phyloP scores from a whole-genome alignment of 2,888 invertebrate species.

The Parnassius mnemosyne region DNA sequence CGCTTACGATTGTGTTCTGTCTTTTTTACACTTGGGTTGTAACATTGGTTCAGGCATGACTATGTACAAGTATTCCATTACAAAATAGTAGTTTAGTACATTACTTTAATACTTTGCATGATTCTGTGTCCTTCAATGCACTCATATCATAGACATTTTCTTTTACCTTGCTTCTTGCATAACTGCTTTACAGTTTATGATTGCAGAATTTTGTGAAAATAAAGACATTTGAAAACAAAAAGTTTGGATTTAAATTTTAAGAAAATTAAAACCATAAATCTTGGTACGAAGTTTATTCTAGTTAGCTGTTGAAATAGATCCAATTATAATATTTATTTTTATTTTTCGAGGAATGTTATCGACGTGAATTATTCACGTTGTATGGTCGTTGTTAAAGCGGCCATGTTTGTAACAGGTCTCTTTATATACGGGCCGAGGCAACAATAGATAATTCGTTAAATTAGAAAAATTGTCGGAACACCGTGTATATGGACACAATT shows the following conservation, averaged over 20 bases:
- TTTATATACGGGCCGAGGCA: slow-evolving; percentile 25
- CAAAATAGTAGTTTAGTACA: slow-evolving; percentile 14
- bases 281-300: slow-evolving; percentile 43
- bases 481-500: background rate
- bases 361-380: slow-evolving; percentile 54
- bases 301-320: slow-evolving; percentile 43
- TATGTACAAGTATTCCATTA: slow-evolving; percentile 5
- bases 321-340: slow-evolving; percentile 46
- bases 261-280: slow-evolving; percentile 39
- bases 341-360: slow-evolving; percentile 68
- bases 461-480: too few relatives aligned
- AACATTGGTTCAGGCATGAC: slow-evolving; percentile 8
- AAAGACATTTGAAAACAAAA: slow-evolving; percentile 26
- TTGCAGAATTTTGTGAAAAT: slow-evolving; percentile 61
- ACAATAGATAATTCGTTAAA: background rate
- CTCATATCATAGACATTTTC: slow-evolving; percentile 68
- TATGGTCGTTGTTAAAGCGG: slow-evolving; percentile 43
- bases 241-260: slow-evolving; percentile 26
- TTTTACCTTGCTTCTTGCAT: slow-evolving; percentile 61
- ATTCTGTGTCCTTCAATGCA: slow-evolving; percentile 73
- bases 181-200: slow-evolving; percentile 55
- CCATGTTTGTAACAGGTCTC: slow-evolving; percentile 46
- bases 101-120: slow-evolving; percentile 53
- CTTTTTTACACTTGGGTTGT: slow-evolving; percentile 10
- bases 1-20: slow-evolving; percentile 14